Base-by-base conservation (phyloP, 2,113 vertebrate genomes). In the Amblyopsis rosae region DNA sequence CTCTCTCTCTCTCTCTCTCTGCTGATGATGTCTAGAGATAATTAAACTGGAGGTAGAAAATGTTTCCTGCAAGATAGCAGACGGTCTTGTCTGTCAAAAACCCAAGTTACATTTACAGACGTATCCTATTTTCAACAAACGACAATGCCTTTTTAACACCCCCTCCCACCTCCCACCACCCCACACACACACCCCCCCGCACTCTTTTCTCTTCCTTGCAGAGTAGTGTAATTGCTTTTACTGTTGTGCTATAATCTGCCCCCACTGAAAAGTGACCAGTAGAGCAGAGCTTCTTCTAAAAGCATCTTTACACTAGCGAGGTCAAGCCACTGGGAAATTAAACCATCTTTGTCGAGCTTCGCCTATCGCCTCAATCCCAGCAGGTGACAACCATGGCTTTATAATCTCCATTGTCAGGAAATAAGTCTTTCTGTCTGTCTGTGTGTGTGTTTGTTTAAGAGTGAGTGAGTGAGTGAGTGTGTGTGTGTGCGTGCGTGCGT, bases 151-250 rank as follows among this genome's bases (percentile, higher is more conserved):
- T 15, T 41, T 17, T 35, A 46, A 15, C 17, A 17, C 65, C 35
- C 50, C 11, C 49, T 15, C 65, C 8, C 41, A 16, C 51, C 13
- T 33, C 17, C 32, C 1, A 49, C 13, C 13, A 33, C 26, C 47
- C 16, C 5, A 55, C 46, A 2, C 47, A 2, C 33, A 57, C 53
- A 46, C 45, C 53, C 17, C 12, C 26, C 26, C 26, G 0, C 26
- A 2, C 26, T 47, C 12, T 26, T 49, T 16, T 6, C 45, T n/a
- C 19, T 48, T 19, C 26, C 10, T 54, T 0, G 9, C 53, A 26
- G n/a, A n/a, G n/a, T n/a, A 81, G 84, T 73, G 80, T 83, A 87
- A 91, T 90, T 89, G 84, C 88, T 88, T 90, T 90, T 88, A 86
- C 88, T 89, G 82, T 87, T 76, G 82, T 72, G 69, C 69, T 57